These are phyloP conservation scores for Aporophyla nigra DNA, from an alignment of 2,888 invertebrate genomes.

Conservation along the genomic window DNA sequence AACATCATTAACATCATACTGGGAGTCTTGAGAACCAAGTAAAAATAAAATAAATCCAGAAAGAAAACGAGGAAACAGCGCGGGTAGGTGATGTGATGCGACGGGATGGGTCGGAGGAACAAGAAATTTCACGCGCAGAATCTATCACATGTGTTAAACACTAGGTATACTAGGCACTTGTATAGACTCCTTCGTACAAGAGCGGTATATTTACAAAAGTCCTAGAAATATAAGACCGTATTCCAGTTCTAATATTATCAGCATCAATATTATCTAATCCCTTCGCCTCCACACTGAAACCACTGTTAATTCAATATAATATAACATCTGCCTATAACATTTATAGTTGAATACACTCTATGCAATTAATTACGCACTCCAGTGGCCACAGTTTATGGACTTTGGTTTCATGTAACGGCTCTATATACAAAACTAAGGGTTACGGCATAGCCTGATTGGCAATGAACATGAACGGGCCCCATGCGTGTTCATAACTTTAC, in stretches of 20 bases:
- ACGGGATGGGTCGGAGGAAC: too few relatives aligned
- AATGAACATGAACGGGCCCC: conserved; percentile 38
- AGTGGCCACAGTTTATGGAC: conserved; percentile 44
- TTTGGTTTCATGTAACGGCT: conserved; percentile 41
- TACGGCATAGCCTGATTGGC: conserved; percentile 44
- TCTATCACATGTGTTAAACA: too few relatives aligned
- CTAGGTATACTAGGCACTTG: not conserved
- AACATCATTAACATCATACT: too few relatives aligned
- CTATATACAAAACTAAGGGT: conserved; percentile 43
- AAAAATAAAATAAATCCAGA: too few relatives aligned
- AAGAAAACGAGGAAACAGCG: too few relatives aligned
- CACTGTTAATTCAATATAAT: conserved; percentile 2
- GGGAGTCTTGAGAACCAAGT: too few relatives aligned
- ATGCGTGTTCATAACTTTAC: conserved; percentile 50
- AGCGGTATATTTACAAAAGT: not conserved
- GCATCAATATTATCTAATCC: not conserved
- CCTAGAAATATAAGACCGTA: not conserved
- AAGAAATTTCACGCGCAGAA: not conserved
- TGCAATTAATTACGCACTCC: conserved; percentile 28
- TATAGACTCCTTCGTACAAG: not conserved
- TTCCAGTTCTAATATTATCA: not conserved
- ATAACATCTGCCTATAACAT: not conserved
- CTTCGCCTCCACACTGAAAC: not conserved
- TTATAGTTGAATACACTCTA: conserved; percentile 2
- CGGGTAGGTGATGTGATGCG: too few relatives aligned